A percentile compares a stretch with the other conserved stretches of the same genome.
These are phyloP conservation scores for Trichogramma pretiosum DNA, from an alignment of 1,140 invertebrate species.

Conservation along the genomic window DNA sequence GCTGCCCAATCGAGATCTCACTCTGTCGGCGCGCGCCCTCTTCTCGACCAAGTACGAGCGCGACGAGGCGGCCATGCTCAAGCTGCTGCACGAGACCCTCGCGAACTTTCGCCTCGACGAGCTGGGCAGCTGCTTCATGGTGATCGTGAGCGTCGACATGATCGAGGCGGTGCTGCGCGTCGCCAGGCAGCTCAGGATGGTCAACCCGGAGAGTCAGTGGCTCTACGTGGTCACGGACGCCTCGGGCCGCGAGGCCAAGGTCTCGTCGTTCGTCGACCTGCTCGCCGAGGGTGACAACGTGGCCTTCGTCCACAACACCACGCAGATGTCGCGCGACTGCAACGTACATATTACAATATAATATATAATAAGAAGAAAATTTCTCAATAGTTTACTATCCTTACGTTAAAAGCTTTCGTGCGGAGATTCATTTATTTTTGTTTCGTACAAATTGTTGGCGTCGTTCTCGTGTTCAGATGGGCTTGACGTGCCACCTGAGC, in stretches of 20 bases:
- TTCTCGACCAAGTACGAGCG: slow-evolving; percentile 46
- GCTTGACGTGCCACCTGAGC: slow-evolving; percentile 53
- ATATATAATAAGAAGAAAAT: not conserved
- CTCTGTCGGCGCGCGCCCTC: slow-evolving; percentile 47
- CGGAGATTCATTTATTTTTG: slow-evolving; percentile 3
- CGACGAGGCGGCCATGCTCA: slow-evolving; percentile 18
- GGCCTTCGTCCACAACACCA: slow-evolving; percentile 69
- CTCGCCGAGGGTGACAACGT: slow-evolving; percentile 72
- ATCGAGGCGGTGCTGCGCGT: slow-evolving; percentile 54
- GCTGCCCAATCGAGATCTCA: slow-evolving; percentile 37
- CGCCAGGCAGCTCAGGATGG: slow-evolving; percentile 54
- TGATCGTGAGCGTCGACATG: slow-evolving; percentile 38
- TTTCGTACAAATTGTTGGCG: not conserved
- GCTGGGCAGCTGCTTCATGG: slow-evolving; percentile 37
- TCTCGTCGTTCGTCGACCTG: slow-evolving; percentile 48
- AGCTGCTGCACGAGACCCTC: slow-evolving; percentile 45
- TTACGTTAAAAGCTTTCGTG: not conserved
- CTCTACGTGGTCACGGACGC: slow-evolving; percentile 65
- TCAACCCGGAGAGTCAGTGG: slow-evolving; percentile 66
- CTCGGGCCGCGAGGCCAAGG: slow-evolving; percentile 34
- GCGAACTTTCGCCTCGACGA: slow-evolving; percentile 39
- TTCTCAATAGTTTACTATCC: not conserved
- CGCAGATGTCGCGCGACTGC: slow-evolving; percentile 44
- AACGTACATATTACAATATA: slow-evolving; percentile 40
- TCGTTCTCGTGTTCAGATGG: slow-evolving; percentile 38